These are phyloP conservation scores for Crossocerus cetratus DNA, from an alignment of 2,888 invertebrate genomes.

Conservation along the genomic window DNA sequence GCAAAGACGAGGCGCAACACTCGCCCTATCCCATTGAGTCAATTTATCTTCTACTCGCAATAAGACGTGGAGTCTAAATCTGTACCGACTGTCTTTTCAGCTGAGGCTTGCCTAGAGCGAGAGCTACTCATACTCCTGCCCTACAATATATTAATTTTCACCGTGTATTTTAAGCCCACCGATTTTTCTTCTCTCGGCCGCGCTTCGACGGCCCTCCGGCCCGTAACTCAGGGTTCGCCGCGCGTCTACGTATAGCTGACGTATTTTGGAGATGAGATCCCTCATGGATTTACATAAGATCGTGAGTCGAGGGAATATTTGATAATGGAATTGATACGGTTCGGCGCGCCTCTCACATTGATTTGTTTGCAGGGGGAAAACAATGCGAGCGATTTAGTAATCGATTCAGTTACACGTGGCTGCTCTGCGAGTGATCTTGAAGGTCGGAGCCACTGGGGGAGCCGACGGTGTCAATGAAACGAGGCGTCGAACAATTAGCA, in stretches of 20 bases:
- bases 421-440: slow-evolving; percentile 27
- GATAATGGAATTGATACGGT: too few relatives aligned
- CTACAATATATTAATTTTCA: slow-evolving; percentile 2
- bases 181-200: too few relatives aligned
- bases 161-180: too few relatives aligned
- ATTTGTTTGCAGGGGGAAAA: too few relatives aligned
- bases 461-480: slow-evolving; percentile 15
- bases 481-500: slow-evolving; percentile 8
- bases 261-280: too few relatives aligned
- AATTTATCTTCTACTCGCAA: slow-evolving; percentile 2
- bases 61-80: neutral
- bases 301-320: too few relatives aligned
- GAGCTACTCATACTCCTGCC: neutral
- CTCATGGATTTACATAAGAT: too few relatives aligned
- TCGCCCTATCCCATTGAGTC: neutral
- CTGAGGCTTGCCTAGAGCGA: neutral
- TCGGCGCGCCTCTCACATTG: too few relatives aligned
- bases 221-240: too few relatives aligned
- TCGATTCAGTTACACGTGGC: slow-evolving; percentile 7
- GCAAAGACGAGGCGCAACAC: neutral
- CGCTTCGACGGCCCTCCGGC: too few relatives aligned
- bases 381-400: slow-evolving; percentile 1
- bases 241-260: too few relatives aligned
- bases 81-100: slow-evolving; percentile 1
- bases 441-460: slow-evolving; percentile 12